Evolutionary conservation across 2,797 vertebrate genomes (phyloP).

Genomic region (Anableps anableps): DNA sequence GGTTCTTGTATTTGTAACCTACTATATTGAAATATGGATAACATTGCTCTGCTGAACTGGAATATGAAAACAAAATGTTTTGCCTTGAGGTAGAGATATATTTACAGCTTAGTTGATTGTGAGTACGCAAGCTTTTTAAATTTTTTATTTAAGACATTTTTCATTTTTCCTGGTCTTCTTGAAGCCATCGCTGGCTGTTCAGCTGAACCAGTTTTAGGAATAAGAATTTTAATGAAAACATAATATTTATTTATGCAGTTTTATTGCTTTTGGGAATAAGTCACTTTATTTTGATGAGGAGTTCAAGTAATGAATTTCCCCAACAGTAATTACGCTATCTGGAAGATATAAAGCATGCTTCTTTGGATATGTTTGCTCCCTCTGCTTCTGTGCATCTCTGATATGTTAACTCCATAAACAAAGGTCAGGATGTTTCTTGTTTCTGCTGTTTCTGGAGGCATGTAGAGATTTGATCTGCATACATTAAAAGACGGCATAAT

Average conservation of each 20-base stretch:
- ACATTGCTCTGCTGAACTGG: background rate
- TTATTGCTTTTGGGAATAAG: conserved; percentile 25
- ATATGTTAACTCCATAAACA: conserved; percentile 14
- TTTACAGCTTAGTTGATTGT: conserved; percentile 3
- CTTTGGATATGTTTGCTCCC: conserved; percentile 9
- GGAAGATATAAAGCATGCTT: conserved; percentile 1
- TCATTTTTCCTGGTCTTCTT: conserved; percentile 11
- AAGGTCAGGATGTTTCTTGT: conserved; percentile 17
- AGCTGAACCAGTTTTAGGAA: conserved; percentile 20
- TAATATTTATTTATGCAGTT: conserved; percentile 6
- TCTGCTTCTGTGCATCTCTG: conserved; percentile 5
- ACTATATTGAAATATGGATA: conserved; percentile 4
- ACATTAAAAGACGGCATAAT: background rate
- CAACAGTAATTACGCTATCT: conserved; percentile 12
- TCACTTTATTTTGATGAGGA: conserved; percentile 17
- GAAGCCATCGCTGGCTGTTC: conserved; percentile 8
- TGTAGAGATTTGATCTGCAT: conserved; percentile 6
- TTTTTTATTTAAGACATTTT: background rate
- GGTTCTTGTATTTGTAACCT: conserved; percentile 2
- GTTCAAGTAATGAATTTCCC: conserved; percentile 18
- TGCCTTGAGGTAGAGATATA: background rate
- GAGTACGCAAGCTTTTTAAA: background rate
- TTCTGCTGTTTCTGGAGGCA: conserved; percentile 14
- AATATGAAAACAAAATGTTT: background rate
- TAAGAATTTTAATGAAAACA: background rate